These are phyloP conservation scores for Ophthalmotilapia sp. DNA, from an alignment of 2,113 vertebrate genomes.

Conservation along the genomic window DNA sequence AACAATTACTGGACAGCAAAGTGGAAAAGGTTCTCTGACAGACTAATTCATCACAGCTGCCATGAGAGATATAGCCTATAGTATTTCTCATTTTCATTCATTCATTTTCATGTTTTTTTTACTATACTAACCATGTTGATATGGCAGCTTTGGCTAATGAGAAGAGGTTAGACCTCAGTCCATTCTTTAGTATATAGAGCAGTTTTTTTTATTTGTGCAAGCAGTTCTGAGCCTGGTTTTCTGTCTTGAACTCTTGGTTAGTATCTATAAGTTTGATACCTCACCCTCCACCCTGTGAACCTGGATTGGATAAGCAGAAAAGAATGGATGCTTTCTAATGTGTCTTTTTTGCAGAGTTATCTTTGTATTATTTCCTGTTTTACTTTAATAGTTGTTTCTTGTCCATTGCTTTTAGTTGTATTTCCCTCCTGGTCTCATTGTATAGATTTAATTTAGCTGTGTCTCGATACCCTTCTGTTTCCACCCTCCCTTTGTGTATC, in stretches of 20 bases:
- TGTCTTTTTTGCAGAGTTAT: not conserved
- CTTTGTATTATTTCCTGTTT: not conserved
- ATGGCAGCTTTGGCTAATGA: not conserved
- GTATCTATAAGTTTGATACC: not conserved
- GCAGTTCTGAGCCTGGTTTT: not conserved
- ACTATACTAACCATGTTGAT: not conserved
- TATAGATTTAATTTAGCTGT: not conserved
- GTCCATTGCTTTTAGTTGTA: not conserved
- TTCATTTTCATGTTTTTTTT: not conserved
- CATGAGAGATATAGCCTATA: not conserved
- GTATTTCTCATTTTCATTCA: not conserved
- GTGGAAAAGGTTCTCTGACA: not conserved
- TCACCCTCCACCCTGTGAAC: not conserved
- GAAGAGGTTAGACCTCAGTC: not conserved
- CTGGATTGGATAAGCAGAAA: not conserved
- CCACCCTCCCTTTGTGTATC: not conserved
- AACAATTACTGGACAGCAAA: not conserved
- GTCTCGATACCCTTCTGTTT: not conserved
- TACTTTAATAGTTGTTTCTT: not conserved
- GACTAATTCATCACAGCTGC: not conserved
- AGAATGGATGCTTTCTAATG: not conserved
- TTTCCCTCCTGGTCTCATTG: not conserved
- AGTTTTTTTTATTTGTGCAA: rapidly evolving
- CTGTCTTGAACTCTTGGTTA: not conserved
- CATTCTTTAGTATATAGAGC: not conserved